Evolutionary conservation across 2,888 invertebrate species (phyloP).

Genomic region (Leuctra nigra): DNA sequence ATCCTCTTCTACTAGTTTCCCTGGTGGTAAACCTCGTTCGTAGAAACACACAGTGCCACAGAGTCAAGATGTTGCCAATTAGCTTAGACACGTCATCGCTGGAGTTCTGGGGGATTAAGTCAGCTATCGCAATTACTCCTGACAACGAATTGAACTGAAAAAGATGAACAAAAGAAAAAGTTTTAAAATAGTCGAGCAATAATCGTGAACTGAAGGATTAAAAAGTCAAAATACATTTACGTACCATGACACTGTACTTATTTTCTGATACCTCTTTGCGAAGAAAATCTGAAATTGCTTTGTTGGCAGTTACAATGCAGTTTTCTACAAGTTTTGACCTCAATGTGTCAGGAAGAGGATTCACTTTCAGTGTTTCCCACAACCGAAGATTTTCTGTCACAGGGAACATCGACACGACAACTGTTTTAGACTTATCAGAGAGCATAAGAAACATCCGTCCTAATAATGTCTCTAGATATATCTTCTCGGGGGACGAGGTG

Average conservation of each 20-base stretch:
- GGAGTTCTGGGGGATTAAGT: background rate
- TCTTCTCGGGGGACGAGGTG: constrained; percentile 17
- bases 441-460: constrained; percentile 23
- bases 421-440: constrained; percentile 18
- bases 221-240: background rate
- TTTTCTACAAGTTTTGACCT: background rate
- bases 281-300: constrained; percentile 9
- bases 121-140: background rate
- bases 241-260: constrained; percentile 8
- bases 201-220: too few relatives aligned
- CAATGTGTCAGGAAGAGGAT: constrained; percentile 18
- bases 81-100: background rate
- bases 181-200: too few relatives aligned
- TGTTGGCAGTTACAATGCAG: constrained; percentile 5
- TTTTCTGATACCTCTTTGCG: background rate
- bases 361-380: constrained; percentile 22
- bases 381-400: constrained; percentile 2
- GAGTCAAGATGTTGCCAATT: background rate
- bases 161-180: too few relatives aligned
- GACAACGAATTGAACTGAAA: background rate
- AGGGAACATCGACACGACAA: constrained; percentile 19
- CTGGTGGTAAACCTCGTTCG: background rate
- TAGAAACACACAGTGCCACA: constrained; percentile 7
- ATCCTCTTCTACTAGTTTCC: constrained; percentile 15
- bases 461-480: constrained; percentile 12